Evolutionary conservation across 2,113 vertebrate species (phyloP).

Genomic region (Nothocercus nigrocapillus): DNA sequence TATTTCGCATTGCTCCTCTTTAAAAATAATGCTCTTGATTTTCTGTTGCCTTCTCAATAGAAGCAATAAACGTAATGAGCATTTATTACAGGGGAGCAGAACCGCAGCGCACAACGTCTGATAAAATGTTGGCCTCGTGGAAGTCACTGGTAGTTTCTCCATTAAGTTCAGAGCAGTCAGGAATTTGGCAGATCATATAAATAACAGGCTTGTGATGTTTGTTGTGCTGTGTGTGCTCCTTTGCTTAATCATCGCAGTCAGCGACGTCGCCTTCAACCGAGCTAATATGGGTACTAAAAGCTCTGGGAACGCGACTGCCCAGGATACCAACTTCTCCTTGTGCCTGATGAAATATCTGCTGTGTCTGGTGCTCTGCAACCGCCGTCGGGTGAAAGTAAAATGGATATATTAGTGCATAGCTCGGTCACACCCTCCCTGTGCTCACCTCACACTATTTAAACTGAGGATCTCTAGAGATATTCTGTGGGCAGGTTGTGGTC

Average conservation of each 20-base stretch:
- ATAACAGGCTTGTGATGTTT: not conserved
- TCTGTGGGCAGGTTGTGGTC: not conserved
- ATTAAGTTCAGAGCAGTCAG: not conserved
- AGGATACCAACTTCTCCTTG: not conserved
- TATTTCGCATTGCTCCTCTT: constrained; percentile 3
- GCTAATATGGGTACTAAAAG: not conserved
- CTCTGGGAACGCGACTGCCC: not conserved
- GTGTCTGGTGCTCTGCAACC: not conserved
- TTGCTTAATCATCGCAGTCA: not conserved
- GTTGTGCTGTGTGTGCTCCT: not conserved
- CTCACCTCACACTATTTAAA: not conserved
- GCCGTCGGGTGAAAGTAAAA: not conserved
- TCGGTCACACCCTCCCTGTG: accelerated
- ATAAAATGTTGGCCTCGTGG: not conserved
- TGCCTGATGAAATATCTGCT: not conserved
- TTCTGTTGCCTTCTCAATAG: not conserved
- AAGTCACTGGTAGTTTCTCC: not conserved
- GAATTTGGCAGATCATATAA: not conserved
- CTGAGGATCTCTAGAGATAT: not conserved
- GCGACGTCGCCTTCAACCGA: not conserved
- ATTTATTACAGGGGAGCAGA: not conserved
- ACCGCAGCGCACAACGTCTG: not conserved
- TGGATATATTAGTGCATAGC: not conserved
- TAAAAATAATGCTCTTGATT: not conserved
- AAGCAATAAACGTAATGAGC: not conserved